Percentiles rank a stretch among this genome's conserved stretches.
These are phyloP conservation scores for Amblyopsis rosae DNA, from an alignment of 2,113 vertebrate genomes.

Conservation along the genomic window DNA sequence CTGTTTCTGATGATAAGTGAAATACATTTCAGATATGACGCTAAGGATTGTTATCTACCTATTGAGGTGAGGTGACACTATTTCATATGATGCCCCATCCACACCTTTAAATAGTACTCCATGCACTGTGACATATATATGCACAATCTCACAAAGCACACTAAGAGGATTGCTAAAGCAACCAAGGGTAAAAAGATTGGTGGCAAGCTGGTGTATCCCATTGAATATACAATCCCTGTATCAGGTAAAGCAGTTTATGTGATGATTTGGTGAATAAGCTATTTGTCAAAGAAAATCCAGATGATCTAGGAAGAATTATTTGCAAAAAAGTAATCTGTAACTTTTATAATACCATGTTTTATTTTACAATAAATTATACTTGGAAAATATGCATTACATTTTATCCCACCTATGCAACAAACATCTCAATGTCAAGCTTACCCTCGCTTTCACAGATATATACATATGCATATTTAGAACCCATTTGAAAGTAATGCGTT, in stretches of 20 bases:
- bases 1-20: slow-evolving; percentile 33
- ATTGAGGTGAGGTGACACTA: slow-evolving; percentile 9
- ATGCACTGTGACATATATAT: slow-evolving; percentile 37
- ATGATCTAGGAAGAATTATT: slow-evolving; percentile 64
- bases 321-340: slow-evolving; percentile 49
- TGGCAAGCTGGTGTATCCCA: slow-evolving; percentile 53
- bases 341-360: slow-evolving; percentile 43
- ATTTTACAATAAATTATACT: slow-evolving; percentile 56
- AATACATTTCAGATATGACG: slow-evolving; percentile 34
- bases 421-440: slow-evolving; percentile 40
- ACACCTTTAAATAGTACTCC: slow-evolving; percentile 43
- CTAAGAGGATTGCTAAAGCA: slow-evolving; percentile 63
- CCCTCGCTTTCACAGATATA: slow-evolving; percentile 32
- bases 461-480: slow-evolving; percentile 26
- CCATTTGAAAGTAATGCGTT: slow-evolving; percentile 52
- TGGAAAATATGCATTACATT: slow-evolving; percentile 56
- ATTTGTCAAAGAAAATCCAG: slow-evolving; percentile 67
- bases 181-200: slow-evolving; percentile 45
- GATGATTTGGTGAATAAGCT: slow-evolving; percentile 62
- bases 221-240: slow-evolving; percentile 45
- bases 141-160: slow-evolving; percentile 45
- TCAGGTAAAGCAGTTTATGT: slow-evolving; percentile 60
- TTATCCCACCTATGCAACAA: slow-evolving; percentile 52
- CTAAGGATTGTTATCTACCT: slow-evolving; percentile 51
- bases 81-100: slow-evolving; percentile 19